These are phyloP conservation scores for Herminia tarsipennalis DNA, from an alignment of 2,888 invertebrate genomes.

Conservation along the genomic window DNA sequence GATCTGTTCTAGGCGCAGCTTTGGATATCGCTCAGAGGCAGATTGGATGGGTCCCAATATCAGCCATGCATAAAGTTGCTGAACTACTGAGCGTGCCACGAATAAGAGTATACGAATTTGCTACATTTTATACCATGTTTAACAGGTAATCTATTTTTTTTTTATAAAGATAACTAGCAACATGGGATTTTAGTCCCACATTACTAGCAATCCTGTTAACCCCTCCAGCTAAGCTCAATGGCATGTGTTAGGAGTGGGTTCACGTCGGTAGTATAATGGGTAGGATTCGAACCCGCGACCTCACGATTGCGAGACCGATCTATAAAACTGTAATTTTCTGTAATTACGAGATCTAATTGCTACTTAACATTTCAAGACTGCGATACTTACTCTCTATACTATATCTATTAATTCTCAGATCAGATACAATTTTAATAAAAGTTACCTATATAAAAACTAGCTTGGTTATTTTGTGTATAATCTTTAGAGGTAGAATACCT, in stretches of 20 bases:
- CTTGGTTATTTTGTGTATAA: no score
- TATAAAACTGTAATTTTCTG: background rate
- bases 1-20: slow-evolving; percentile 59
- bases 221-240: no score
- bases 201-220: no score
- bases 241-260: no score
- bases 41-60: slow-evolving; percentile 77
- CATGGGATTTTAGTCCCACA: no score
- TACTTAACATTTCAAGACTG: background rate
- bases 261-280: no score
- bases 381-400: background rate
- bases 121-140: slow-evolving; percentile 73
- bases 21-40: slow-evolving; percentile 75
- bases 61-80: slow-evolving; percentile 76
- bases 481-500: no score
- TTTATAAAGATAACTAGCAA: background rate
- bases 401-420: no score
- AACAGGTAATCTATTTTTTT: slow-evolving; percentile 68
- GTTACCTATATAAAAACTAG: no score
- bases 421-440: no score
- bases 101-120: slow-evolving; percentile 74
- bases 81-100: slow-evolving; percentile 67
- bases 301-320: no score
- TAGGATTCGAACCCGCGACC: no score
- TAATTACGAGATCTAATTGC: background rate